Base-by-base conservation (phyloP, 1,140 invertebrate species). In the Telenomus remus region DNA sequence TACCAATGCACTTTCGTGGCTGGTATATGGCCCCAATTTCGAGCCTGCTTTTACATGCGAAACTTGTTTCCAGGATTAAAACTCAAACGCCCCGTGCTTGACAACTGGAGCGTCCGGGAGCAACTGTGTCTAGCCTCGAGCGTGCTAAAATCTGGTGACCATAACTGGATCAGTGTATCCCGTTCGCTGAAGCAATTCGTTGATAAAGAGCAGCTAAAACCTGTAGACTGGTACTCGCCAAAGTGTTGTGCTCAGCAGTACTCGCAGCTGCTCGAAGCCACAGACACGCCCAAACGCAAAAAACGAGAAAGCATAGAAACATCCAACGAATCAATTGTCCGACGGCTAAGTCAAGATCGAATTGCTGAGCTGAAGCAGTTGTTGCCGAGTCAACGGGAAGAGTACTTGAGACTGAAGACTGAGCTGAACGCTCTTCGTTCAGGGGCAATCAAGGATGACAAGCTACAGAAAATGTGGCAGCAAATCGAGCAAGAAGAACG, bases 81-180 rank as follows among this genome's bases (percentile, higher is more conserved):
- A 84, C 79, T 94, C 47, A 95, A 94, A 86, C 89, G 93, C 4
- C 90, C 90, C 53, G 91, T 92, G 0, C 80, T 94, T 16, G 96
- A 97, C 81, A 91, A 91, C 19, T 98, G 96, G 96, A 94, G 93
- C 27, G 91, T 91, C 0, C 89, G 92, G 12, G 97, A 98, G 81
- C 93, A 95, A 81, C 82, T 98, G 71, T 95, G 93, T 76, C 84
- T 98, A 39, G 95, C 95, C 0, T 96, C 95, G 0, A 93, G 95
- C 15, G 96, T 98, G 0, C 88, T 93, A 1, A 91, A 94, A 79
- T 96, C 94, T 86, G 96, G 96, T 0, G 96, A 98, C 85, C 96
- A 97, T 86, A 98, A 97, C 84, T 98, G 96, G 96, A 95, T 95
- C 83, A 94, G 94, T 0, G 96, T 98, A 0, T 96, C 95, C 35